Evolutionary conservation across 2,113 vertebrate genomes (phyloP), one percentile per base, ranked within the genome.

Genomic region (Rhinolophus sinicus): DNA sequence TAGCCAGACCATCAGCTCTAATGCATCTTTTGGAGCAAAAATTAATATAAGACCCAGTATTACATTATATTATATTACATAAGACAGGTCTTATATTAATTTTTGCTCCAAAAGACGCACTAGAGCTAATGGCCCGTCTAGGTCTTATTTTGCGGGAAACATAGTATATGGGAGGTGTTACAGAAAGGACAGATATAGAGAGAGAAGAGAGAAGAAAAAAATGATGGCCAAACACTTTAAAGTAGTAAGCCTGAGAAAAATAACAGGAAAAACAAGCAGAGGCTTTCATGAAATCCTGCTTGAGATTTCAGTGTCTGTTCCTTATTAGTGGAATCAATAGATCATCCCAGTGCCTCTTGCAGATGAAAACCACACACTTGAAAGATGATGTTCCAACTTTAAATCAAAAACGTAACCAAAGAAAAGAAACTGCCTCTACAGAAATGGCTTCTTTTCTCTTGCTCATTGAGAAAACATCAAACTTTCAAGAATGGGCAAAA

Each of bases 401-500:
- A 80, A 85, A 81, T 54, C 2, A 50, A 70, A 92, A 67, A 83
- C 16, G 16, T 64, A 93, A 28, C 18, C 3, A 35, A 86, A 4
- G 8, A 76, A 69, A 72, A 69, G 28, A 60, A 94, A 38, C 11
- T 0, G 0, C 47, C 11, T 83, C 24, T 6, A 24, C 6, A 90
- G 80, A 88, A 96, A 44, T 35, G 52, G 9, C 8, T 69, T 70
- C 21, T 94, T 19, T 65, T 96, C 26, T 84, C 70, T 70, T 81
- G 8, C 47, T 88, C 38, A 52, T 35, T 77, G n/a, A 94, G 65
- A 86, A 94, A 95, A 76, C 40, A 80, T n/a, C 33, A 77, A 80
- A 35, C 72, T 33, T 44, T 88, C 3, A 60, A 88, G n/a, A 91
- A 65, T 40, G 26, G 6, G 7, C 14, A 87, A 91, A 89, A 26